These are phyloP conservation scores for Siphamia tubifer DNA, from an alignment of 2,113 vertebrate genomes.

Conservation along the genomic window DNA sequence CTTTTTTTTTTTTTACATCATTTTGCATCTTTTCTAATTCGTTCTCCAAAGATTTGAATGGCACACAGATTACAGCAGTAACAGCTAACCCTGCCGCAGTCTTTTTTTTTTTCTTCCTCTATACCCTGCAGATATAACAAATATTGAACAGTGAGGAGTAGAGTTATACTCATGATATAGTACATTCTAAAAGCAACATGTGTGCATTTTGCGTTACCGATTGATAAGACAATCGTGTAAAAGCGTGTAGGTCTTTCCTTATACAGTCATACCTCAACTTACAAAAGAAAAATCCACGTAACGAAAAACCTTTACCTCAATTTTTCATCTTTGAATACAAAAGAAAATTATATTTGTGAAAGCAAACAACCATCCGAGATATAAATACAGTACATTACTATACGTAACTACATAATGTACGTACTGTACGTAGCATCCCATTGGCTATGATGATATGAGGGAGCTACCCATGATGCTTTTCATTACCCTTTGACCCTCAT, in stretches of 20 bases:
- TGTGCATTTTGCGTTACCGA: neutral
- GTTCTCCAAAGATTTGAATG: neutral
- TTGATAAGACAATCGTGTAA: neutral
- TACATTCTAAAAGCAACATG: neutral
- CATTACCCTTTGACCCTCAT: too few relatives aligned
- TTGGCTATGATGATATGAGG: too few relatives aligned
- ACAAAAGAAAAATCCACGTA: too few relatives aligned
- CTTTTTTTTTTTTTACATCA: slow-evolving; percentile 27
- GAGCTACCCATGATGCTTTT: too few relatives aligned
- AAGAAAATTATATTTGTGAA: too few relatives aligned
- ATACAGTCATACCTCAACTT: too few relatives aligned
- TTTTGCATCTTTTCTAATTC: slow-evolving; percentile 26
- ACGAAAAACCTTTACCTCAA: too few relatives aligned
- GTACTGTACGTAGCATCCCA: too few relatives aligned
- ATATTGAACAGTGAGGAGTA: neutral
- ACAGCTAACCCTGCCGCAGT: slow-evolving; percentile 1
- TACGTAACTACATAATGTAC: too few relatives aligned
- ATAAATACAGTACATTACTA: too few relatives aligned
- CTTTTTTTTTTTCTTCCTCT: neutral
- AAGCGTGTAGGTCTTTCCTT: neutral
- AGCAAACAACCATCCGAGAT: too few relatives aligned
- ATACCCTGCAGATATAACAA: neutral
- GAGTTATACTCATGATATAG: neutral
- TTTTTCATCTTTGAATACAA: too few relatives aligned
- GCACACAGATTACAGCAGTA: neutral